Evolutionary conservation across 2,113 vertebrate genomes (phyloP).

Genomic region (Dipodomys stephensi): DNA sequence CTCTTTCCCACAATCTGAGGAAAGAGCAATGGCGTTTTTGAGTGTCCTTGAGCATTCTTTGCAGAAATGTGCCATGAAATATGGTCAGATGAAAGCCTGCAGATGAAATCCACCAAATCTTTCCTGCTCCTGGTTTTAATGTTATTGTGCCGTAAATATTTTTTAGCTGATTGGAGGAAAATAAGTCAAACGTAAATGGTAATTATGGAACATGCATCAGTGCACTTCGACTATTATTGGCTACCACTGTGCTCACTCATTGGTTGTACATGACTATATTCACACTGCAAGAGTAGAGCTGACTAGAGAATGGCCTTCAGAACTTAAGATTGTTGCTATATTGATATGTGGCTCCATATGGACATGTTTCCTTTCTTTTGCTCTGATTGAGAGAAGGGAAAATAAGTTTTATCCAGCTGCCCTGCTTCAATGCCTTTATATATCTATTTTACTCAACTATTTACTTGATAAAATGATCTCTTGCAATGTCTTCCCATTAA

Average conservation of each 20-base stretch:
- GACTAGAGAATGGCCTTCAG: fast-evolving
- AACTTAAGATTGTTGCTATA: not conserved
- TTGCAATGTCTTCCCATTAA: not conserved
- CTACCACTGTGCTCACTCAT: not conserved
- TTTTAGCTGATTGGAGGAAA: not conserved
- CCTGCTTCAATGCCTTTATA: not conserved
- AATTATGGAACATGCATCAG: not conserved
- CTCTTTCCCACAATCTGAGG: not conserved
- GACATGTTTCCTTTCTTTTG: not conserved
- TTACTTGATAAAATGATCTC: slow-evolving; percentile 8
- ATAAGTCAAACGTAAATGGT: not conserved
- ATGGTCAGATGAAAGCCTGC: not conserved
- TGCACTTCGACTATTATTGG: not conserved
- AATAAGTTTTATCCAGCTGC: not conserved
- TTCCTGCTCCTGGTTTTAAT: not conserved
- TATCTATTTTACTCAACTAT: not conserved
- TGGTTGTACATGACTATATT: not conserved
- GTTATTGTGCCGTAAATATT: not conserved
- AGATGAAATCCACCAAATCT: not conserved
- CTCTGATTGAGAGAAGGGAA: not conserved
- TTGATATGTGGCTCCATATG: not conserved
- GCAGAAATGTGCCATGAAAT: not conserved
- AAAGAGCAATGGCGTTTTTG: not conserved
- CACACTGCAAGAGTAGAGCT: fast-evolving
- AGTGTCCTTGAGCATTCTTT: not conserved